A percentile compares a stretch with the other conserved stretches of the same genome.
These are phyloP conservation scores for zebrafish (Danio rerio) DNA, from an alignment of 2,113 vertebrate species.

Conservation along the genomic window GRCz12tu NC_133176.1:38839001-38839500, in stretches of 20 bases:
- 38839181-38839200: conserved; percentile 16
- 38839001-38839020: background rate
- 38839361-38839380: too few relatives aligned
- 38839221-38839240: background rate
- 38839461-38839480: too few relatives aligned
- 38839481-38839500: too few relatives aligned
- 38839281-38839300: background rate
- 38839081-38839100: background rate
- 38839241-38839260: background rate
- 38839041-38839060: background rate
- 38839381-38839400: too few relatives aligned
- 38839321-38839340: too few relatives aligned
- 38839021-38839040: background rate
- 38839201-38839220: conserved; percentile 27
- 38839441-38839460: too few relatives aligned
- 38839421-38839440: too few relatives aligned
- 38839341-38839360: too few relatives aligned
- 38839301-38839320: background rate
- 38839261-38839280: background rate
- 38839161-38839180: conserved; percentile 37
- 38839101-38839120: background rate
- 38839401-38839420: too few relatives aligned
- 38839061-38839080: background rate
- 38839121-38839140: background rate
- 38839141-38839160: conserved; percentile 16